These are phyloP conservation scores for Dastarcus helophoroides DNA, from an alignment of 2,888 invertebrate genomes.

Conservation along the genomic window DNA sequence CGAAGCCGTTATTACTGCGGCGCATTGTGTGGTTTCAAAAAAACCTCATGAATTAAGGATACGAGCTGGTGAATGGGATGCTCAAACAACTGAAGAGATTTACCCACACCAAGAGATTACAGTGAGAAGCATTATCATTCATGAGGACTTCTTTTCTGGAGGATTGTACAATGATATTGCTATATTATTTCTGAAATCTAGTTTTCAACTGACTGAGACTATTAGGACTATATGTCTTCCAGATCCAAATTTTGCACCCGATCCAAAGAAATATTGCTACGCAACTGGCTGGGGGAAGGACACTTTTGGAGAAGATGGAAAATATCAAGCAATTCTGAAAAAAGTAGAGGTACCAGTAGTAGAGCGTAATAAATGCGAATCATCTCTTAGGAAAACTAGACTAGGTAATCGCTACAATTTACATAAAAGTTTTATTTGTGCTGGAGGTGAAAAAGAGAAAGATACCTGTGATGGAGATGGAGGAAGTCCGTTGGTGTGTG, in stretches of 20 bases:
- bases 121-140: conserved; percentile 45
- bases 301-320: conserved; percentile 27
- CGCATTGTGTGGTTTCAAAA: conserved; percentile 56
- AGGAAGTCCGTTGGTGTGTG: too few species aligned
- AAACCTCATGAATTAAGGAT: conserved; percentile 31
- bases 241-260: conserved; percentile 35
- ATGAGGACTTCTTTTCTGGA: conserved; percentile 52
- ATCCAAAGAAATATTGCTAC: conserved; percentile 46
- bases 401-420: too few species aligned
- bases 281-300: conserved; percentile 64
- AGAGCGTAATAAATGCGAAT: too few species aligned
- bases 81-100: conserved; percentile 59
- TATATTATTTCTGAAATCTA: conserved; percentile 49
- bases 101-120: conserved; percentile 57
- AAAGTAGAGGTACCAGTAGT: too few species aligned
- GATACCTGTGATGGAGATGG: too few species aligned
- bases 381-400: too few species aligned
- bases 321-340: too few species aligned
- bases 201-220: conserved; percentile 52
- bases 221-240: conserved; percentile 61
- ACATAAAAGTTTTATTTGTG: too few species aligned
- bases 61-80: conserved; percentile 76
- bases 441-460: too few species aligned
- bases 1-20: conserved; percentile 65
- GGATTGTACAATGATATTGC: conserved; percentile 66